A percentile compares a stretch with the other conserved stretches of the same genome.
These are phyloP conservation scores for Caenorhabditis latens DNA, from an alignment of 1,140 invertebrate species.

Conservation along the genomic window DNA sequence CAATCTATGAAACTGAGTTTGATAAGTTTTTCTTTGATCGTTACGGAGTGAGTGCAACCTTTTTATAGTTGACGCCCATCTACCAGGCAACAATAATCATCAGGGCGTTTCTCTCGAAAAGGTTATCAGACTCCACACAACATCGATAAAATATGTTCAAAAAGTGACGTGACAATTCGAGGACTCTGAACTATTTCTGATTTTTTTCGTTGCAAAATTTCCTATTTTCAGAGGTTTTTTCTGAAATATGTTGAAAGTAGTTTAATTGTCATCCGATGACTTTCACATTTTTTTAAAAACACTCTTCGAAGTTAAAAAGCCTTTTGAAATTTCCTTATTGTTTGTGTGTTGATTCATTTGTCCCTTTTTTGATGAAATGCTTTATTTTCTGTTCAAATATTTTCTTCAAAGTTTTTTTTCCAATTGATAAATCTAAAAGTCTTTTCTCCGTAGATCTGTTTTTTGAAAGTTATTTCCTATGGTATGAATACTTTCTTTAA, in stretches of 20 bases:
- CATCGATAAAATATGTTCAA: neutral
- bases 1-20: neutral
- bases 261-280: too few relatives aligned
- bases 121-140: neutral
- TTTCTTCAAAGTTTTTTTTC: too few relatives aligned
- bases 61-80: conserved; percentile 17
- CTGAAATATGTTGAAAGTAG: neutral
- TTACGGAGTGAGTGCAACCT: neutral
- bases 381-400: too few relatives aligned
- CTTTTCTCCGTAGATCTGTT: too few relatives aligned
- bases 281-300: too few relatives aligned
- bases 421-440: too few relatives aligned
- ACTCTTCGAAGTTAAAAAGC: too few relatives aligned
- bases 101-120: conserved; percentile 22
- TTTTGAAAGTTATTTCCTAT: too few relatives aligned
- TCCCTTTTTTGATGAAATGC: too few relatives aligned
- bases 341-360: too few relatives aligned
- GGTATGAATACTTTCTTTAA: too few relatives aligned
- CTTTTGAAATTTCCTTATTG: too few relatives aligned
- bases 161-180: neutral
- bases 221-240: neutral
- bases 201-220: neutral
- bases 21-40: neutral
- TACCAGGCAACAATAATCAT: neutral
- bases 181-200: neutral